Evolutionary conservation across 1,140 invertebrate species (phyloP).

Genomic region (Matsumurasca onukii): DNA sequence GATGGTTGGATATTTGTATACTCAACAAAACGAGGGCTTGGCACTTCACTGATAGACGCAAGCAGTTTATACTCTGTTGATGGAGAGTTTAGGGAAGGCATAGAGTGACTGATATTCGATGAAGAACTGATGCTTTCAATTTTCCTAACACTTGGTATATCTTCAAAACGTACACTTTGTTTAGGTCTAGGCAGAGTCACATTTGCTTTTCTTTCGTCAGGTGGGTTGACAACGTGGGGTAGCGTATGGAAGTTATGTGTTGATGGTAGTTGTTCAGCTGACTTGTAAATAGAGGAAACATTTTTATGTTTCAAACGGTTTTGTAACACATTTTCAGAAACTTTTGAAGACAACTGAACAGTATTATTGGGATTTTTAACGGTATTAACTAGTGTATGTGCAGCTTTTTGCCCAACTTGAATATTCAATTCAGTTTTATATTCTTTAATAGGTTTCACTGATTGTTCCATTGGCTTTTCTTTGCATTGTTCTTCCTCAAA

Average conservation of each 20-base stretch:
- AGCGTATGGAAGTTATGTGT: not conserved
- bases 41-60: conserved; percentile 18
- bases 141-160: not conserved
- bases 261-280: not conserved
- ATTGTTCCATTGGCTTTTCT: not conserved
- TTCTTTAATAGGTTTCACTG: not conserved
- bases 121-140: not conserved
- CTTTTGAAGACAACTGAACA: not conserved
- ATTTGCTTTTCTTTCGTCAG: not conserved
- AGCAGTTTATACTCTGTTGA: not conserved
- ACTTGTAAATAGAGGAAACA: too few relatives aligned
- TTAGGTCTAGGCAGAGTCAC: conserved; percentile 3
- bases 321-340: not conserved
- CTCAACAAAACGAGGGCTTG: conserved; percentile 15
- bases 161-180: conserved; percentile 20
- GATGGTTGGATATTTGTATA: conserved; percentile 19
- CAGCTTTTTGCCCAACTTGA: not conserved
- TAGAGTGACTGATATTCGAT: not conserved
- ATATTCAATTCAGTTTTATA: conserved; percentile 10
- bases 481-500: too few relatives aligned
- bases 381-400: not conserved
- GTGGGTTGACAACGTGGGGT: not conserved
- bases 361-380: not conserved
- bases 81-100: conserved; percentile 8
- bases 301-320: too few relatives aligned